Evolutionary conservation across 2,888 invertebrate species (phyloP).

Genomic region (Congeria kusceri): DNA sequence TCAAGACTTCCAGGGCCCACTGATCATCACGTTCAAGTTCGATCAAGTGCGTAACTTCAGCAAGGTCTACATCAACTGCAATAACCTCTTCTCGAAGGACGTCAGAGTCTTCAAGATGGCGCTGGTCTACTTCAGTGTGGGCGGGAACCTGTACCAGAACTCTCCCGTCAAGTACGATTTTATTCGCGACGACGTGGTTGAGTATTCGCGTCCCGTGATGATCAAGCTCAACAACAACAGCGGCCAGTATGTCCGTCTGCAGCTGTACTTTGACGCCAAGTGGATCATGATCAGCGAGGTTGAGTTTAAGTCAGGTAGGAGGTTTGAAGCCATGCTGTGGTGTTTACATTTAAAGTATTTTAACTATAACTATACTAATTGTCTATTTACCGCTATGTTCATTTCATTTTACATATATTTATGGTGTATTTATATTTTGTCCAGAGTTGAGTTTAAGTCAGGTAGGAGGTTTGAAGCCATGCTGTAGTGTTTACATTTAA

Average conservation of each 20-base stretch:
- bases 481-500: too few species aligned
- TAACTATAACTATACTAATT: too few species aligned
- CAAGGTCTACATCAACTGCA: slow-evolving; percentile 92
- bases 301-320: slow-evolving; percentile 92
- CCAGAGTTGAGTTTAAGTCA: too few species aligned
- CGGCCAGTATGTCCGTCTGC: slow-evolving; percentile 91
- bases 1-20: slow-evolving; percentile 88
- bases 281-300: slow-evolving; percentile 96
- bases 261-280: slow-evolving; percentile 91
- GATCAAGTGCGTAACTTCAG: slow-evolving; percentile 95
- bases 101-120: slow-evolving; percentile 94
- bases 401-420: too few species aligned
- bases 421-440: too few species aligned
- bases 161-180: slow-evolving; percentile 89
- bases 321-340: not conserved
- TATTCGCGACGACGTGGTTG: slow-evolving; percentile 92
- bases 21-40: slow-evolving; percentile 94
- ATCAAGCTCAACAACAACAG: slow-evolving; percentile 93
- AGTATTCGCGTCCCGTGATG: slow-evolving; percentile 92
- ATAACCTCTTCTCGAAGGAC: slow-evolving; percentile 94
- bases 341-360: not conserved
- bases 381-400: too few species aligned
- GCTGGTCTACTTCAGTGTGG: slow-evolving; percentile 91
- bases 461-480: too few species aligned
- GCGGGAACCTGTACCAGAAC: slow-evolving; percentile 91